Conservation (phyloP, 2,797 vertebrate species). For the Onychomys leucogaster region DNA sequence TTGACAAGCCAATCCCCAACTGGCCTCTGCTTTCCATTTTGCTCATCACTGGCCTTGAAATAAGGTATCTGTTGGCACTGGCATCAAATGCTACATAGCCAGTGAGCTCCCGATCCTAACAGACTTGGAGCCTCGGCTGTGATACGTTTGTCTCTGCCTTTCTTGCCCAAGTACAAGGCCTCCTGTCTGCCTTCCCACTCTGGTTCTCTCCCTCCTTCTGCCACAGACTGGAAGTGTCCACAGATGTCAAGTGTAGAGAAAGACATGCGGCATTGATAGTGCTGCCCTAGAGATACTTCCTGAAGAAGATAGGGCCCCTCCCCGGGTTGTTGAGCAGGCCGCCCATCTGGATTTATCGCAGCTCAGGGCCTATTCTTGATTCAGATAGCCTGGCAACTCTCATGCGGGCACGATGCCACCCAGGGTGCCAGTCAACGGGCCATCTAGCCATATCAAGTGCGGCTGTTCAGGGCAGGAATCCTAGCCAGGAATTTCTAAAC, state of each 20-base stretch:
- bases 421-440: slow-evolving; percentile 79
- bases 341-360: slow-evolving; percentile 78
- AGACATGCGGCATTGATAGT: slow-evolving; percentile 67
- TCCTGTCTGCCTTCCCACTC: slow-evolving; percentile 55
- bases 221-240: slow-evolving; percentile 78
- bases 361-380: slow-evolving; percentile 66
- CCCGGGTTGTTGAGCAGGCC: slow-evolving; percentile 9
- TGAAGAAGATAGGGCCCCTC: slow-evolving; percentile 71
- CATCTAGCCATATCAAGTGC: slow-evolving; percentile 78
- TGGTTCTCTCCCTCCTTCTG: slow-evolving; percentile 72
- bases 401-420: slow-evolving; percentile 78
- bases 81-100: not conserved
- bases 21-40: not conserved
- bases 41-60: slow-evolving; percentile 17
- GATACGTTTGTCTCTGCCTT: not conserved
- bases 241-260: slow-evolving; percentile 82
- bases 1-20: not conserved
- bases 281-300: slow-evolving; percentile 77
- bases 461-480: slow-evolving; percentile 77
- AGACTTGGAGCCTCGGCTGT: not conserved
- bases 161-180: not conserved
- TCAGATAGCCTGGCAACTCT: slow-evolving; percentile 72
- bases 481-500: slow-evolving; percentile 79
- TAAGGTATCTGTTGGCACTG: not conserved
- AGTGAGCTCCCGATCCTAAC: not conserved